Evolutionary conservation across 2,888 invertebrate species (phyloP), one percentile per base, ranked within the genome.

Genomic region (Drosophila robusta): DNA sequence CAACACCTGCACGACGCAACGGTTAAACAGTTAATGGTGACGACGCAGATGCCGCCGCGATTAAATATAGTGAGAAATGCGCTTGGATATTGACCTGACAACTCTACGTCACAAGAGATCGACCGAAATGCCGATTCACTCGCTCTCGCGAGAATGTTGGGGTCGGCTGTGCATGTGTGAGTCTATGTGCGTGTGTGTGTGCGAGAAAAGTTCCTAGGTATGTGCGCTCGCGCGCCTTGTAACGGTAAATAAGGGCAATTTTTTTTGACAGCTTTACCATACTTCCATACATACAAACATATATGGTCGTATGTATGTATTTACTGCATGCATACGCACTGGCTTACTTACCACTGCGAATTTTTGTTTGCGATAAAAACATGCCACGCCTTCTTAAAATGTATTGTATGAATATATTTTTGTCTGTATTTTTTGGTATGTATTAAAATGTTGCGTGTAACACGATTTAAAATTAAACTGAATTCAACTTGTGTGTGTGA

Each of bases 261-360:
- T 46, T 4, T 3, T 22, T 11, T 34, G 34, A 7, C 38, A 38
- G 24, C 29, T 44, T 60, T 74, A 44, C 70, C 67, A 34, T 54
- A 56, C 55, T 34, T 22, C 24, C 46, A 34, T 34, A 24, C 11
- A 14, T 18, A 36, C 38, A 39, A 32, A n/a, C 4, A 18, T 9
- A 42, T 12, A 14, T 24, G 32, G 9, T 26, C 8, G 36, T 22
- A 29, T 4, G 41, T 14, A 49, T 41, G 41, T 41, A 49, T 46
- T 6, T 45, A 9, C 7, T 5, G 34, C 34, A 12, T 34, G 11
- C 34, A 12, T 12, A 12, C 12, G 34, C 12, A 34, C 11, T 34
- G 34, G 34, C 32, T 34, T 12, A 72, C 77, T 75, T 75, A 75
- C 68, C 58, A 86, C 87, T 76, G 64, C 42, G 49, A 77, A 86